Evolutionary conservation across 2,113 vertebrate genomes (phyloP).

Genomic region (Pseudorectes ferrugineus): DNA sequence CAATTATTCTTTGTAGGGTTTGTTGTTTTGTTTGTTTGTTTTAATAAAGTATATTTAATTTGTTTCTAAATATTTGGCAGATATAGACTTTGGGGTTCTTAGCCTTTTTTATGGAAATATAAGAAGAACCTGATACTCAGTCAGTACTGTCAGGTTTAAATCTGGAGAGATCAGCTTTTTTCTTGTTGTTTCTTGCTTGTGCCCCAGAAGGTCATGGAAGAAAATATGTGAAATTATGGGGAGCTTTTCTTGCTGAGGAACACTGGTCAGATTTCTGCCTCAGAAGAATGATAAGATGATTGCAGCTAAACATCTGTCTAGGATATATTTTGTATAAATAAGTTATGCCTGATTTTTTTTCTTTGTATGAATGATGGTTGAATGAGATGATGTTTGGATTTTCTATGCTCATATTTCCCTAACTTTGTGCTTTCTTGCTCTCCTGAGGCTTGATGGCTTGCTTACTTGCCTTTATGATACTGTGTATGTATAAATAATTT

Average conservation of each 20-base stretch:
- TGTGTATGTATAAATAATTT: neutral
- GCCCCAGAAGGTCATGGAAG: rapidly evolving
- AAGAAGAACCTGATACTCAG: neutral
- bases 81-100: neutral
- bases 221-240: neutral
- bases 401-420: neutral
- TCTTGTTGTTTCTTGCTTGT: neutral
- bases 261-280: neutral
- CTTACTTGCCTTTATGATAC: neutral
- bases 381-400: neutral
- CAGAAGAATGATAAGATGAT: neutral
- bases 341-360: neutral
- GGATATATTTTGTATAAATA: neutral
- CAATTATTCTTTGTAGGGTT: neutral
- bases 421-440: neutral
- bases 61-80: neutral
- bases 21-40: no score
- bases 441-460: neutral
- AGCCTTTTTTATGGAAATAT: neutral
- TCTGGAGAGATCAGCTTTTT: neutral
- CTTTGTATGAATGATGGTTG: neutral
- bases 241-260: neutral
- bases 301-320: neutral
- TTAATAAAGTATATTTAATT: neutral
- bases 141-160: neutral